Percentiles rank a stretch among this genome's conserved stretches.
Conservation (phyloP, 2,888 invertebrate genomes). For the Habroteleia sp. region DNA sequence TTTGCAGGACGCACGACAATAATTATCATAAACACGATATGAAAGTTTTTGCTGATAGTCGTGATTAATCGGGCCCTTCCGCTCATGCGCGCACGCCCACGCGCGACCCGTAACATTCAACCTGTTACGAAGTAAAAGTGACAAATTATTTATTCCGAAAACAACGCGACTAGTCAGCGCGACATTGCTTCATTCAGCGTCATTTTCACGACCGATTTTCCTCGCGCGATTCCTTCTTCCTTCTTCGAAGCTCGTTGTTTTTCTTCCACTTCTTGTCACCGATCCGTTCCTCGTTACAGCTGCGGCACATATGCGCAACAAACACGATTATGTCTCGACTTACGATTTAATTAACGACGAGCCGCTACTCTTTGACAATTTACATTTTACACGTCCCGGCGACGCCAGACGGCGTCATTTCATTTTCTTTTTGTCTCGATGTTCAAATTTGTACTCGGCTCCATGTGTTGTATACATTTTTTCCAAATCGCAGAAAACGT, state of each 20-base stretch:
- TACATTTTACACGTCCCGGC: constrained; percentile 34
- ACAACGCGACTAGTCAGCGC: constrained; percentile 38
- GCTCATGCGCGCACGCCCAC: constrained; percentile 54
- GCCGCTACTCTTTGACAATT: constrained; percentile 38
- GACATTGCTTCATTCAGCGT: constrained; percentile 16
- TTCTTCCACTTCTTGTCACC: constrained; percentile 8
- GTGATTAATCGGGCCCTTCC: constrained; percentile 56
- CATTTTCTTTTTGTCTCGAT: constrained; percentile 7
- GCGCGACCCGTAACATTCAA: constrained; percentile 23
- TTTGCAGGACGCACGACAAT: constrained; percentile 35
- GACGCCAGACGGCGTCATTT: constrained; percentile 5
- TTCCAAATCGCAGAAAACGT: no score
- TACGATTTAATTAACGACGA: constrained; percentile 47
- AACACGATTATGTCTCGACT: constrained; percentile 25
- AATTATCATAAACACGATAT: constrained; percentile 55
- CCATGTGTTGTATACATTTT: no score
- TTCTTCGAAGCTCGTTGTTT: neutral
- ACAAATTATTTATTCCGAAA: constrained; percentile 61
- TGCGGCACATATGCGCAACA: constrained; percentile 14
- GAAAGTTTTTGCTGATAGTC: constrained; percentile 51
- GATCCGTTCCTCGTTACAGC: constrained; percentile 12
- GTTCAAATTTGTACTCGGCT: constrained; percentile 12
- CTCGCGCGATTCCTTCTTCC: constrained; percentile 5
- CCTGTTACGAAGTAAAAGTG: constrained; percentile 52
- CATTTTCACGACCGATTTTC: constrained; percentile 20